Evolutionary conservation across 2,888 invertebrate species (phyloP), one percentile per base, ranked within the genome.

Genomic region (Caenorhabditis japonica): DNA sequence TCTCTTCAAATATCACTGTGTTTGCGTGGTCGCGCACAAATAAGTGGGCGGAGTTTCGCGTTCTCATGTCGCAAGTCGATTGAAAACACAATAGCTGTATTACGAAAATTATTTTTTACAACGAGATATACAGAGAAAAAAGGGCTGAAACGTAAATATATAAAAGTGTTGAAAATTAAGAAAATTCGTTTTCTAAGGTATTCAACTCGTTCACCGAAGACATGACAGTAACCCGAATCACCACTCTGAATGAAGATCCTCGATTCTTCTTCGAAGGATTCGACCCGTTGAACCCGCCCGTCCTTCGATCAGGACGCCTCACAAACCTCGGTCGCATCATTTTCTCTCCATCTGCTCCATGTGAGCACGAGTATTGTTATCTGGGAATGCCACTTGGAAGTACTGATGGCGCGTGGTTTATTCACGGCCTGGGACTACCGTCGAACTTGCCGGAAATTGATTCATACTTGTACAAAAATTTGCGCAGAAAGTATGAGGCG

Each of bases 201-300:
- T 84, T 82, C 80, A 86, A 84, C 52, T 83, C 85, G 4, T 87
- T 85, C 62, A 59, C 76, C n/a, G 71, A 78, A 23, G 83, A 86
- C 27, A 93, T 96, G 93, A 91, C 92, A 77, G 92, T 95, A 46
- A 91, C 91, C 60, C 89, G 91, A 75, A 91, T 93, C 41, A 88
- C 91, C 88, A 89, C 91, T 91, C 87, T 91, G 88, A 89, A 91
- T 8, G 90, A 91, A 25, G 92, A 92, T 88, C 88, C 90, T n/a
- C 90, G 92, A 36, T 90, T 93, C 85, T 88, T 87, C 75, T 90
- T 90, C 74, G 81, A 81, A 43, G 60, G 66, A 12, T 74, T 75
- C 47, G 91, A 90, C 79, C 89, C 88, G 53, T n/a, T 30, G 0
- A 53, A 76, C 12, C 75, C 81, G 25, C 85, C 86, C 17, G 68